Conservation (phyloP, 2,797 vertebrate genomes). For the Anguilla megastoma region DNA sequence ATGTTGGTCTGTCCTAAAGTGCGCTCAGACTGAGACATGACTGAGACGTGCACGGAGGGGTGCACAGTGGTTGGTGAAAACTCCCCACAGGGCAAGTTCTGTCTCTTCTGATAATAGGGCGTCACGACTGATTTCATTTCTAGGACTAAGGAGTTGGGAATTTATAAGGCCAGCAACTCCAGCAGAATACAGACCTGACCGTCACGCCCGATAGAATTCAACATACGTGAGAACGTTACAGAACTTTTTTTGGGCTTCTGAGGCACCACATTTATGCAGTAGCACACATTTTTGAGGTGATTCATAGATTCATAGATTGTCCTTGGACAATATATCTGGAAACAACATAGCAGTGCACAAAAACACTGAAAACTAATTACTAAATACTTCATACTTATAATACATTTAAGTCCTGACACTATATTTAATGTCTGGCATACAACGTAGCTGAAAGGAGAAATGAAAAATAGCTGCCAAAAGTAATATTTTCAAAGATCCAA, state of each 20-base stretch:
- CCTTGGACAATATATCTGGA: not conserved
- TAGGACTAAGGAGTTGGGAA: slow-evolving; percentile 48
- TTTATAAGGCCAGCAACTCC: slow-evolving; percentile 29
- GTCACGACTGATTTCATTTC: slow-evolving; percentile 54
- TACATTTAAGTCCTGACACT: not conserved
- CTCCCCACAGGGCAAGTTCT: slow-evolving; percentile 22
- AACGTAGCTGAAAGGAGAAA: not conserved
- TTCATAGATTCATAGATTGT: not conserved
- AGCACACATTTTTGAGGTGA: not conserved
- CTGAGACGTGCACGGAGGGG: not conserved
- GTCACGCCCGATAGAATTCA: not conserved
- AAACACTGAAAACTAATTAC: not conserved
- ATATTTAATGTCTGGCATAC: not conserved
- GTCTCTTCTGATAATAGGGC: slow-evolving; percentile 38
- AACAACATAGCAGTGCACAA: not conserved
- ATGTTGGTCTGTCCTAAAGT: not conserved
- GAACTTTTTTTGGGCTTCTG: not conserved
- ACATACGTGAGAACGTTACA: not conserved
- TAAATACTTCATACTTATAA: not conserved
- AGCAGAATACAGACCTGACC: not conserved
- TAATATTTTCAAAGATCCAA: not conserved
- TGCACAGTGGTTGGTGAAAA: not conserved
- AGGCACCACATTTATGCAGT: not conserved
- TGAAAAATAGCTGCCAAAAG: not conserved
- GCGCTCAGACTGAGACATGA: not conserved